Conservation (phyloP, 2,888 invertebrate genomes). For the Pterostichus madidus region DNA sequence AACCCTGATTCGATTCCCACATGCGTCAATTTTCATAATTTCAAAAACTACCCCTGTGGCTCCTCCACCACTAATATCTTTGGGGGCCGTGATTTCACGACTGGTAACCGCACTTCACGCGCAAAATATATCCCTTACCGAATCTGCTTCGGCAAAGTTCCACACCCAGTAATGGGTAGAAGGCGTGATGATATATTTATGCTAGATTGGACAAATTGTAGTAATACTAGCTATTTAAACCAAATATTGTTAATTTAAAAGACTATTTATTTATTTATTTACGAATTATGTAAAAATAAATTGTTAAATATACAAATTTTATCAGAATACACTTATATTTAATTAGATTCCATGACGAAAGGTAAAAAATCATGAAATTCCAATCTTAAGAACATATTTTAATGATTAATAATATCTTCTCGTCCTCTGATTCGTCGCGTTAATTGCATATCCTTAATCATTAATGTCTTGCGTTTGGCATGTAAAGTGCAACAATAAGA, state of each 20-base stretch:
- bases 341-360: too few species aligned
- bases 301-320: not conserved
- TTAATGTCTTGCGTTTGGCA: constrained; percentile 77
- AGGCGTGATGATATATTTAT: too few species aligned
- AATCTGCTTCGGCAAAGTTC: too few species aligned
- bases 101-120: too few species aligned
- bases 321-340: too few species aligned
- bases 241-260: constrained; percentile 32
- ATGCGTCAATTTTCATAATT: too few species aligned
- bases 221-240: constrained; percentile 22
- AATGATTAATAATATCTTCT: constrained; percentile 51
- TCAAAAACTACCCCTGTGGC: too few species aligned
- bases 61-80: too few species aligned
- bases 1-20: too few species aligned
- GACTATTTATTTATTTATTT: constrained; percentile 43
- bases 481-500: constrained; percentile 76
- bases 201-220: not conserved
- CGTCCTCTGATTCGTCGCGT: constrained; percentile 75
- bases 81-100: too few species aligned
- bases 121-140: too few species aligned
- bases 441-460: constrained; percentile 77
- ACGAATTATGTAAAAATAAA: not conserved
- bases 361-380: not conserved
- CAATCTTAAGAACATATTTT: not conserved
- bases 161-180: too few species aligned